Percentiles rank a stretch among this genome's conserved stretches.
Evolutionary conservation across 2,888 invertebrate species (phyloP).

Genomic region (Dicycla oo): DNA sequence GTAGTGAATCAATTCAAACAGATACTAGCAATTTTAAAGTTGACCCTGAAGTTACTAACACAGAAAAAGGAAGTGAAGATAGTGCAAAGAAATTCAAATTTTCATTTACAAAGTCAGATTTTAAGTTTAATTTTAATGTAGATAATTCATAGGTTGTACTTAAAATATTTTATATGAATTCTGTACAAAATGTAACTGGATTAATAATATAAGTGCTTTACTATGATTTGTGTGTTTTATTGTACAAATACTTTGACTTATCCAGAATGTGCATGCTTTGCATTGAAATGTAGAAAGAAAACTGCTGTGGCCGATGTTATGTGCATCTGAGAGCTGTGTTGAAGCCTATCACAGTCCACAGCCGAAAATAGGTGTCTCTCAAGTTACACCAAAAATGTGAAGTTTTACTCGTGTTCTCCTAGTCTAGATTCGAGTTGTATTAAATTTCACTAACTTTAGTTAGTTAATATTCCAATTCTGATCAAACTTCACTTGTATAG

Average conservation of each 20-base stretch:
- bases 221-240: conserved; percentile 42
- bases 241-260: conserved; percentile 5
- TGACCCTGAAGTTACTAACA: conserved; percentile 54
- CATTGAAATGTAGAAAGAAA: not conserved
- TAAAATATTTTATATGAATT: conserved; percentile 50
- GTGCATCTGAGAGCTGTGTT: no score
- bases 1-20: conserved; percentile 42
- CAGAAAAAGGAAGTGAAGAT: conserved; percentile 59
- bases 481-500: no score
- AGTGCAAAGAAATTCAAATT: conserved; percentile 79
- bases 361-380: not conserved
- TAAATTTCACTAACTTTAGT: no score
- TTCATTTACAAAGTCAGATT: conserved; percentile 87
- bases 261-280: not conserved
- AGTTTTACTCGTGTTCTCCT: no score
- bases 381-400: not conserved
- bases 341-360: not conserved
- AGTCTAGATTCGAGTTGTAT: no score
- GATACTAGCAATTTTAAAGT: conserved; percentile 56
- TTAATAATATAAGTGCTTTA: conserved; percentile 59
- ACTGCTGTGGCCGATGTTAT: not conserved
- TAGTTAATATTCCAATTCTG: no score
- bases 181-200: conserved; percentile 54
- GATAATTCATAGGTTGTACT: conserved; percentile 70
- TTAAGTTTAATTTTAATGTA: conserved; percentile 92